Base-by-base conservation (phyloP, 2,113 vertebrate genomes). In the Leucosticte australis region DNA sequence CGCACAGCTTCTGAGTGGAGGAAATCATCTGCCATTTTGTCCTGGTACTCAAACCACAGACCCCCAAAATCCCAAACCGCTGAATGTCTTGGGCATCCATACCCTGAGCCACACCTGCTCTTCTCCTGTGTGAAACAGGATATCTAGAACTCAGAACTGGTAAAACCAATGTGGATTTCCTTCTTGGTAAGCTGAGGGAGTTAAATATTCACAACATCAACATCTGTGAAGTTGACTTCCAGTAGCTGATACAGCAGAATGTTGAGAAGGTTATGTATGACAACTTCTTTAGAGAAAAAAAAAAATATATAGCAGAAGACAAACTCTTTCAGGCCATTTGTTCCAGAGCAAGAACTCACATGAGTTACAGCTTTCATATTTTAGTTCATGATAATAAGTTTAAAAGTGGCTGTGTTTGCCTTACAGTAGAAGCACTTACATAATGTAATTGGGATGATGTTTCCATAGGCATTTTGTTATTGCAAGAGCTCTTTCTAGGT, bases 281-380 rank as follows among this genome's bases (percentile, higher is more conserved):
- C 19, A 47, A 5, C 10, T 23, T 83, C 46, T 55, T 28, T 14
- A 37, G 16, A 13, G 18, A 0, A 12, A 33, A 52, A 17, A 57
- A 53, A 18, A 6, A 0, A 0, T 13, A 0, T 13, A 31, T 4
- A 76, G 49, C 12, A n/a, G 49, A 57, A 26, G 15, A 85, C 42
- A 80, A 87, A 76, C 6, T 39, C 15, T 27, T 76, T 23, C 33
- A 74, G 70, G 44, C 7, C 18, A 42, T 44, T 85, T 73, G 16
- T 75, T 70, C 31, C 18, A 74, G 42, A 80, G 35, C 46, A 83
- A 31, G 30, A 83, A 50, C 27, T 92, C 31, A 31, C 27, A 27
- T 0, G 13, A 42, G 12, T 33, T 52, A 41, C 16, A 57, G 57
- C 11, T 57, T 87, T 87, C 23, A 5, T n/a, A 41, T 49, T 73